These are phyloP conservation scores for Alca torda DNA, from an alignment of 2,797 vertebrate species.

Conservation along the genomic window DNA sequence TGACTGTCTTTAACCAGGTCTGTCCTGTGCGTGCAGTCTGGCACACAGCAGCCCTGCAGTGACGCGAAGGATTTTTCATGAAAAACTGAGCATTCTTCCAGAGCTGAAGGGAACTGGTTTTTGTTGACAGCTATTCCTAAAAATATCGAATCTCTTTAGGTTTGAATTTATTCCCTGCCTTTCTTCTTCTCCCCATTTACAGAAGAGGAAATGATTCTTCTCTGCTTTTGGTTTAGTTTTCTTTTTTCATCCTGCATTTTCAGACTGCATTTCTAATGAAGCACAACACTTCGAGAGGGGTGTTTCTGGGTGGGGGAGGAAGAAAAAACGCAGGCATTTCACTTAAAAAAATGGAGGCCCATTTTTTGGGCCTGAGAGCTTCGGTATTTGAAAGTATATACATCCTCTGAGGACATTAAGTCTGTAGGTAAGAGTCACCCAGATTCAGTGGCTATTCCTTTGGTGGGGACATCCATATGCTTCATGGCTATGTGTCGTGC, in stretches of 20 bases:
- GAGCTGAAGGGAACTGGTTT: background rate
- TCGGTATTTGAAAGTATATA: background rate
- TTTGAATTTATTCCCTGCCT: background rate
- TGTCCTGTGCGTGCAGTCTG: background rate
- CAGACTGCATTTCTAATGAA: background rate
- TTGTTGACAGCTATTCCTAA: background rate
- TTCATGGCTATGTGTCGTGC: background rate
- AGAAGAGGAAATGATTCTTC: background rate
- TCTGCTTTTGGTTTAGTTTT: background rate
- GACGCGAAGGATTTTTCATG: background rate
- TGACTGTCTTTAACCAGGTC: background rate
- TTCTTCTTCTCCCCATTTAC: background rate
- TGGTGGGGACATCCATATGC: background rate
- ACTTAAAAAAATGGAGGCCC: background rate
- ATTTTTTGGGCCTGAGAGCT: background rate
- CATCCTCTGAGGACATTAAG: background rate
- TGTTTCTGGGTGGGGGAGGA: background rate
- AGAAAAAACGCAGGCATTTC: rapidly evolving
- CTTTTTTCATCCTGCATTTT: background rate
- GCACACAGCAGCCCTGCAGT: background rate
- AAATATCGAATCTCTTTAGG: background rate
- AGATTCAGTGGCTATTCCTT: background rate
- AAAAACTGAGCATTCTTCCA: background rate
- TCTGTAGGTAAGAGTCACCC: background rate
- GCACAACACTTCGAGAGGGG: background rate